Conservation (phyloP, 2,797 vertebrate species). For the Diplodus puntazzo region DNA sequence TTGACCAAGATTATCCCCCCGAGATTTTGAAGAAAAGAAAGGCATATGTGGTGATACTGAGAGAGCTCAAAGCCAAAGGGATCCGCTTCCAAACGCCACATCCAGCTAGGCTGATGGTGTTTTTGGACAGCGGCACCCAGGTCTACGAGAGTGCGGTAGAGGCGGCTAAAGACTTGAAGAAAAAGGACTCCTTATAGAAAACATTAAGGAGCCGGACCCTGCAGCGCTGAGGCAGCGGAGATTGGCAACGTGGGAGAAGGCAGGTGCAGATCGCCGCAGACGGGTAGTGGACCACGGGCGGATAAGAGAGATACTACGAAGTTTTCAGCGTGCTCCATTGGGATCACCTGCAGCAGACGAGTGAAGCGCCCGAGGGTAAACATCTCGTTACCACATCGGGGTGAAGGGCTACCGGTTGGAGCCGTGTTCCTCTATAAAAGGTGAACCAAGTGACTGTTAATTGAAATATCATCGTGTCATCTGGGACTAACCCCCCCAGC, state of each 20-base stretch:
- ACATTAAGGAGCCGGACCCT: not conserved
- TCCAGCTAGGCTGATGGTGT: conserved; percentile 19
- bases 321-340: conserved; percentile 7
- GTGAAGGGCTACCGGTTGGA: not conserved
- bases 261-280: conserved; percentile 4
- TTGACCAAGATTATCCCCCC: conserved; percentile 8
- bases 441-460: conserved; percentile 3
- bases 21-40: conserved; percentile 42
- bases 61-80: conserved; percentile 10
- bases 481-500: not conserved
- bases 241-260: not conserved
- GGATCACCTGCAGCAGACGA: not conserved
- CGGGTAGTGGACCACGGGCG: not conserved
- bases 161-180: conserved; percentile 16
- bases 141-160: not conserved
- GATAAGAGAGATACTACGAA: not conserved
- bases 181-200: conserved; percentile 1
- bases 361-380: not conserved
- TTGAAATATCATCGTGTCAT: not conserved
- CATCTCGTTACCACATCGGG: not conserved
- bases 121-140: conserved; percentile 1
- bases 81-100: conserved; percentile 25
- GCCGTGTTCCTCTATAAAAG: not conserved
- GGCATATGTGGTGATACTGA: conserved; percentile 17
- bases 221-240: not conserved